A percentile compares a stretch with the other conserved stretches of the same genome.
Evolutionary conservation across 37 sponge, comb jelly and placozoan genomes (phyloP).

Genomic region (Mnemiopsis leidyi): DNA sequence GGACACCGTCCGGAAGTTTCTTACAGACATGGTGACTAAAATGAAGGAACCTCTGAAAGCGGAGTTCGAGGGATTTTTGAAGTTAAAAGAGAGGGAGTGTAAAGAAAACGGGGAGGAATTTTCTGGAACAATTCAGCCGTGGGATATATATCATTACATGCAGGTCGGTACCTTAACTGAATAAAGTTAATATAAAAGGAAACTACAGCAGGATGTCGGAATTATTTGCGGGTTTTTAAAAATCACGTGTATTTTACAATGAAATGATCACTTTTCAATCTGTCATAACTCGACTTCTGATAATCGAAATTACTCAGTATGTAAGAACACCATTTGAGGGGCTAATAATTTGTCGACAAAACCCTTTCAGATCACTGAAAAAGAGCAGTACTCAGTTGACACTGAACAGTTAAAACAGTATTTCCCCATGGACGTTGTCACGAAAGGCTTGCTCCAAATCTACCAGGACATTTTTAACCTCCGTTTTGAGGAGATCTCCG

Average conservation of each 20-base stretch:
- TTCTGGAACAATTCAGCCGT: constrained; percentile 59
- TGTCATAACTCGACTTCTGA: too few relatives aligned
- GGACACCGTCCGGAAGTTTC: constrained; percentile 65
- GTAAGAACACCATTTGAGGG: too few relatives aligned
- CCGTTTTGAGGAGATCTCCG: constrained; percentile 55
- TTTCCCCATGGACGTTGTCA: constrained; percentile 71
- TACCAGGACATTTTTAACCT: constrained; percentile 68
- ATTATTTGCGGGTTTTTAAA: too few relatives aligned
- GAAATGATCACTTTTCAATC: too few relatives aligned
- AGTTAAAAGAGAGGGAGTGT: constrained; percentile 68
- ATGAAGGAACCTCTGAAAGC: constrained; percentile 66
- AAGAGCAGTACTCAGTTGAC: constrained; percentile 70
- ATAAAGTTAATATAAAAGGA: too few relatives aligned
- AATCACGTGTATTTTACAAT: too few relatives aligned
- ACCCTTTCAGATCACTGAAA: constrained; percentile 64
- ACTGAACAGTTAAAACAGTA: constrained; percentile 70
- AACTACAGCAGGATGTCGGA: too few relatives aligned
- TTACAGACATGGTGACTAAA: constrained; percentile 62
- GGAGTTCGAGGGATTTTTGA: constrained; percentile 66
- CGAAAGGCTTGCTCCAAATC: constrained; percentile 67
- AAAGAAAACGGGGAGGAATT: constrained; percentile 34
- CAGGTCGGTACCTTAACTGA: too few relatives aligned
- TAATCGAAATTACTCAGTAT: too few relatives aligned
- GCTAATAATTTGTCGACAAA: too few relatives aligned
- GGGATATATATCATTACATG: constrained; percentile 71